Evolutionary conservation across 2,888 invertebrate genomes (phyloP), one percentile per base, ranked within the genome.

Genomic region (Chrysolina americana): DNA sequence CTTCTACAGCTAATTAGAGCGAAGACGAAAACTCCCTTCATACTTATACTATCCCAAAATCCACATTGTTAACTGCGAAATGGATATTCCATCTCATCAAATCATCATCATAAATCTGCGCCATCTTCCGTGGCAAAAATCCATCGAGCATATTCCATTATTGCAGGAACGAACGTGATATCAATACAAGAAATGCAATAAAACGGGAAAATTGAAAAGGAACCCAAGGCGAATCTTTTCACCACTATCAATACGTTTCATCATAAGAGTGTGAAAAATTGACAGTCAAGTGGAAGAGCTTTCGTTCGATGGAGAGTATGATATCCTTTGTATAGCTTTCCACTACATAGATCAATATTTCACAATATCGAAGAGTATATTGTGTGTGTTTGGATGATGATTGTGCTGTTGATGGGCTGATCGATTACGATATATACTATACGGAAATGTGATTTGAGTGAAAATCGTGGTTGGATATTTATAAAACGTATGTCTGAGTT

Each of bases 201-300:
- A 59, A 59, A 56, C 23, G 64, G 48, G 63, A 65, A 70, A 74
- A 74, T 74, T 74, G 68, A 75, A 76, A 76, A 66, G 71, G 69
- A 75, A 77, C 76, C 76, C 69, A 68, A 63, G 59, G 74, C 71
- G 75, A 76, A 76, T 79, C 76, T 64, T 65, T 77, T 75, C 73
- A 71, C 70, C 78, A 71, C 77, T 75, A 77, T 78, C 81, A 78
- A 82, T 82, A 82, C 76, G 77, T 75, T 79, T 77, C 72, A 74
- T 76, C 76, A 80, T 79, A 79, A 80, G 78, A 74, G 78, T 69
- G 72, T 76, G 71, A 75, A 71, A 73, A 68, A 75, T 78, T 81
- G 80, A 79, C 81, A 81, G 78, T 77, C 78, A 78, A 73, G 76
- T 62, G 72, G 77, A 70, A 74, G 68, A 70, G 72, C 76, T 59